A percentile compares a stretch with the other conserved stretches of the same genome.
phyloP scores from a whole-genome alignment of 2,797 vertebrate genomes.

The Hirundo rustica region DNA sequence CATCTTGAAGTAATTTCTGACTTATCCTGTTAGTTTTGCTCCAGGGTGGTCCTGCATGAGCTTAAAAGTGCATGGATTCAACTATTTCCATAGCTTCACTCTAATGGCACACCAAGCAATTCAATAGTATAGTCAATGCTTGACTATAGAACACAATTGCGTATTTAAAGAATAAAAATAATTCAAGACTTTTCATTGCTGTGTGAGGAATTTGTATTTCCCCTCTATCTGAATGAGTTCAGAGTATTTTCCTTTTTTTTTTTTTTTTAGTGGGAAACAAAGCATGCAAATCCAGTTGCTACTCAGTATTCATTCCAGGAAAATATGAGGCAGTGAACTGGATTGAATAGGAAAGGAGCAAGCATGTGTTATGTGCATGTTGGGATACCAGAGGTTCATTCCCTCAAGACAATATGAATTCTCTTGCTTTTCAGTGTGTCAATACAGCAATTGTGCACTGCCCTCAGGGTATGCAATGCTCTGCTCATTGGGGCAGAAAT shows the following conservation, averaged over 20 bases:
- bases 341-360: background rate
- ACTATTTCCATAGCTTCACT: background rate
- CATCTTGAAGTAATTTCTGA: slow-evolving; percentile 29
- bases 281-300: background rate
- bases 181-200: background rate
- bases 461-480: background rate
- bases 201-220: background rate
- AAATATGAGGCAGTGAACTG: background rate
- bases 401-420: slow-evolving; percentile 1
- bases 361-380: background rate
- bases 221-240: background rate
- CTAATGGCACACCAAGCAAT: background rate
- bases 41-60: background rate
- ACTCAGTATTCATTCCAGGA: background rate
- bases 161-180: background rate
- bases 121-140: background rate
- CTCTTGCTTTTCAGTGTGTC: slow-evolving; percentile 6
- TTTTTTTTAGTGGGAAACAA: background rate
- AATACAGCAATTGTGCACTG: background rate
- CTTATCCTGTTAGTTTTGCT: slow-evolving; percentile 26
- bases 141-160: background rate
- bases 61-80: background rate
- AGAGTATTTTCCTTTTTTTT: background rate
- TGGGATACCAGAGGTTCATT: background rate
- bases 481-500: background rate